Conservation (phyloP, 1,140 invertebrate genomes). For the Drosophila parabipectinata region DNA sequence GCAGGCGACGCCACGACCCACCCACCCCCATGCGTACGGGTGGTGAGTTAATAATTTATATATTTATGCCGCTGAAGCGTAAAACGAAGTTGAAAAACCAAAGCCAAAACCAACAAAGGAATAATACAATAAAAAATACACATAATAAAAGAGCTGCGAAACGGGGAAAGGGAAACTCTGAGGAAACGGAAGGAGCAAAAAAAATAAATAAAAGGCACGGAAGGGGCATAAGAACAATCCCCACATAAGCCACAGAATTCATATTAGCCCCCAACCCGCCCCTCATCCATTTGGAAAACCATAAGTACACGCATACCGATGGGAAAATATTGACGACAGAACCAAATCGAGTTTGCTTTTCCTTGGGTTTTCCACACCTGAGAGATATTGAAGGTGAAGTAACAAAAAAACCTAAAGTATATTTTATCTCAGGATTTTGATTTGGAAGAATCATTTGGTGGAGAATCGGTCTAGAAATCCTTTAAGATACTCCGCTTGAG, state of each 20-base stretch:
- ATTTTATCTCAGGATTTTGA: too few relatives aligned
- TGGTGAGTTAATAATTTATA: slow-evolving; percentile 80
- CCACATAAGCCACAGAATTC: slow-evolving; percentile 26
- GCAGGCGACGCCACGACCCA: slow-evolving; percentile 37
- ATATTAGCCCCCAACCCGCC: background rate
- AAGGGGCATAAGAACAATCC: slow-evolving; percentile 24
- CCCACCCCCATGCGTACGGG: slow-evolving; percentile 26
- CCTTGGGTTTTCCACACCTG: slow-evolving; percentile 12
- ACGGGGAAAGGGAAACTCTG: background rate
- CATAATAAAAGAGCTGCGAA: slow-evolving; percentile 74
- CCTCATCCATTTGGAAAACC: slow-evolving; percentile 2
- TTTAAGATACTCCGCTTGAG: too few relatives aligned
- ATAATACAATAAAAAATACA: slow-evolving; percentile 81
- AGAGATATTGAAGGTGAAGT: background rate
- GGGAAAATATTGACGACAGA: slow-evolving; percentile 59
- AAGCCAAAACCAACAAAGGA: slow-evolving; percentile 75
- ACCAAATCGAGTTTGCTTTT: slow-evolving; percentile 58
- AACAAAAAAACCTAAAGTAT: background rate
- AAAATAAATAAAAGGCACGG: slow-evolving; percentile 1
- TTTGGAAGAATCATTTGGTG: too few relatives aligned
- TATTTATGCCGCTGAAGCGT: slow-evolving; percentile 80
- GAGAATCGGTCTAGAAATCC: too few relatives aligned
- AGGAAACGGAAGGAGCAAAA: slow-evolving; percentile 3
- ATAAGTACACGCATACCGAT: slow-evolving; percentile 26
- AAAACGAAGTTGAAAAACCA: slow-evolving; percentile 82